Percentiles rank a stretch among this genome's conserved stretches.
phyloP scores from a whole-genome alignment of 2,888 invertebrate genomes.

The Lapara coniferarum region DNA sequence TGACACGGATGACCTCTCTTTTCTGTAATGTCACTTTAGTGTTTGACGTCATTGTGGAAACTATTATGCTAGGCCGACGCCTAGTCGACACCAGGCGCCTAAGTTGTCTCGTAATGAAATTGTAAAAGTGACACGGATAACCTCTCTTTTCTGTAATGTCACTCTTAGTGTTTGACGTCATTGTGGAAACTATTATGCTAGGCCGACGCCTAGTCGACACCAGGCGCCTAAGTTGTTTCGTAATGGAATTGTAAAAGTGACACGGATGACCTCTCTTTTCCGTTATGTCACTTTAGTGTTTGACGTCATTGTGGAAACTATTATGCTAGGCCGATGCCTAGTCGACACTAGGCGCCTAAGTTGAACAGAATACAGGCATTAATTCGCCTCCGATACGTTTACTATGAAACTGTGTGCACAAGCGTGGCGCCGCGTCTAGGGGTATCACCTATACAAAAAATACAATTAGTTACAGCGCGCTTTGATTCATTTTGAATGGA shows the following conservation, averaged over 20 bases:
- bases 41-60: background rate
- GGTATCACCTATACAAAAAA: no score
- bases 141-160: background rate
- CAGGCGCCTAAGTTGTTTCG: no score
- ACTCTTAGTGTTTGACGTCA: background rate
- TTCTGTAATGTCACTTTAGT: background rate
- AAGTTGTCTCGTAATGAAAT: constrained; percentile 35
- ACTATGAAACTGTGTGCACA: no score
- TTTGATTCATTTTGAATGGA: no score
- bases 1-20: constrained; percentile 28
- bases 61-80: background rate
- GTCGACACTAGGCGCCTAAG: no score
- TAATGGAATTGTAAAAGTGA: constrained; percentile 34
- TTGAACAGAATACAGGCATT: no score
- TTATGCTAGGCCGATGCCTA: background rate
- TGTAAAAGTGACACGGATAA: constrained; percentile 30
- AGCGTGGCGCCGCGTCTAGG: no score
- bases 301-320: background rate
- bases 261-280: constrained; percentile 16
- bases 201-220: no score
- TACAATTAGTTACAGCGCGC: no score
- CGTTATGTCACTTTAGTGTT: background rate
- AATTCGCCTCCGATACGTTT: no score
- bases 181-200: background rate
- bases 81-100: no score